Base-by-base conservation (phyloP, 2,797 vertebrate species). In the Rhynchotus rufescens region DNA sequence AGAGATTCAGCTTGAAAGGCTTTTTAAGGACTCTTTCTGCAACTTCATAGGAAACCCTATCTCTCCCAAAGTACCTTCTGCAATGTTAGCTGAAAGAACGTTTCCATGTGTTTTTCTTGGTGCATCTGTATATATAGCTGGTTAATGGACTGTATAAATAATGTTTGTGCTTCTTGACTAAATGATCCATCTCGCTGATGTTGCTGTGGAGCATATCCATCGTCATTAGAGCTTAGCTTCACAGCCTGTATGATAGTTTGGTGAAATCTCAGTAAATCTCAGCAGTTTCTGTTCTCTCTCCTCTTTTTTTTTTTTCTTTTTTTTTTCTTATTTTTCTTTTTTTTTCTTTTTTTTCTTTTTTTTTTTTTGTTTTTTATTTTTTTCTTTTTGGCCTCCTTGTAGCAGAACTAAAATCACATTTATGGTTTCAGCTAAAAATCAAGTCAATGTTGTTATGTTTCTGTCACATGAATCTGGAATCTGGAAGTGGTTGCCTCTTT, bases 101-200 rank as follows among this genome's bases (percentile, higher is more conserved):
- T 57, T 66, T 57, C n/a, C 12, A 1, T 88, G 67, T 81, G 74
- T 86, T 80, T 84, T 67, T 87, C 51, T 73, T 23, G 69, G 15
- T 60, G 17, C 34, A n/a, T 86, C 3, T 92, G 1, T 93, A 26
- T 77, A 11, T 89, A 88, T 65, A 88, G 59, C 32, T 74, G 73
- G 62, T 86, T 92, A 93, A 89, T 94, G 81, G 82, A 25, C 65
- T 88, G 66, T 77, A 74, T 79, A 91, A 88, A 82, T 91, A 80
- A 89, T 40, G 61, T 66, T 73, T 83, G 22, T 69, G 26, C 44
- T 91, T 82, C 49, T 49, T 85, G 49, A 59, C 61, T 88, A 76
- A 90, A 86, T 62, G 51, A 88, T 91, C 57, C 62, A 40, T 80
- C 54, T 91, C 88, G 51, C 51, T 86, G 89, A 36, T 89, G 59